Base-by-base conservation (phyloP, 2,797 vertebrate species). In the Sebastes reedi region DNA sequence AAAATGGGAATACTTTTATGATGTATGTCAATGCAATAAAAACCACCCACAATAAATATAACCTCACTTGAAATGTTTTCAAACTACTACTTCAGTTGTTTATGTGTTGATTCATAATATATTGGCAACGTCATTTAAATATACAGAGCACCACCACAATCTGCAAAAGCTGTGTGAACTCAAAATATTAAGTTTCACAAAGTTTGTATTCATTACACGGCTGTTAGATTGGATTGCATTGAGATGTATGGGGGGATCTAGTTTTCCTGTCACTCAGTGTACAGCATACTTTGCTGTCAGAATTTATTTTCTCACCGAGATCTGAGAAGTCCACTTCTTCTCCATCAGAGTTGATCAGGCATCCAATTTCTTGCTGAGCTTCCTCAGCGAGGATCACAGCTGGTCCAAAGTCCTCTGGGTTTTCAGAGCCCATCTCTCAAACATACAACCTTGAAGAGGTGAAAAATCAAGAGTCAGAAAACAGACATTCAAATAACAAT, bases 321-420 rank as follows among this genome's bases (percentile, higher is more conserved):
- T 92, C 87, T 13, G 91, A 89, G 79, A 90, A 92, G 42, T 94
- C 93, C 50, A 95, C 90, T 77, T 95, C 94, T 80, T 95, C 94
- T n/a, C 94, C 94, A 64, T 95, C 94, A 12, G 94, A 95, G 85
- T 95, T 95, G 77, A 95, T 95, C 73, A 95, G 82, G 39, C 93
- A 92, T 77, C 93, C 93, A 2, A 95, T 91, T 77, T 93, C 92
- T 54, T 94, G 92, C 55, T 85, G 88, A 64, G 91, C 90, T 7
- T 92, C 94, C 16, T 91, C 91, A 14, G 74, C 58, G 29, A 88
- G 79, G 14, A 82, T 77, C 52, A 79, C 83, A 59, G 91, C 73
- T 10, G 89, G 68, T 72, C 75, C 90, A 65, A 92, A 91, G 67
- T 89, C 88, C 16, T 89, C 80, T 32, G 90, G 87, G 80, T 89